Evolutionary conservation across 1,140 invertebrate species (phyloP).

Genomic region (Ceratosolen fusciceps): DNA sequence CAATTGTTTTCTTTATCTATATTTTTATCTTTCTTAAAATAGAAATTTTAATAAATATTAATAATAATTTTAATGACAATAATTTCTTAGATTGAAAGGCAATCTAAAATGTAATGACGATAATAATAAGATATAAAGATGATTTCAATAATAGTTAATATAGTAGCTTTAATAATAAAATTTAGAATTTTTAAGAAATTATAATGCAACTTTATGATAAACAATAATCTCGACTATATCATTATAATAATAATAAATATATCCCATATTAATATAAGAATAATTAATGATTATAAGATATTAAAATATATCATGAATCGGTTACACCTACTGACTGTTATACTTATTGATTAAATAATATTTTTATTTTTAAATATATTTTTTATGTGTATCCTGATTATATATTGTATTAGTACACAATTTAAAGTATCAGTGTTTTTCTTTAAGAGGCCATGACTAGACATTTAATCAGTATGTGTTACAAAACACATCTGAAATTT

Average conservation of each 20-base stretch:
- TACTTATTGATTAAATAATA: constrained; percentile 50
- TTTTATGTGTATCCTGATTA: constrained; percentile 50
- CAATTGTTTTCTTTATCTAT: constrained; percentile 46
- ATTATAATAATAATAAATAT: constrained; percentile 41
- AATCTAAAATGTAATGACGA: constrained; percentile 40
- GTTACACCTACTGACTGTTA: constrained; percentile 45
- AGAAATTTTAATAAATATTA: constrained; percentile 59
- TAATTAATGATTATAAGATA: constrained; percentile 47
- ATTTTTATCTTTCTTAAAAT: constrained; percentile 36
- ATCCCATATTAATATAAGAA: constrained; percentile 46
- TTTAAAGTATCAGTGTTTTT: constrained; percentile 60
- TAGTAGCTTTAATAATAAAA: constrained; percentile 49
- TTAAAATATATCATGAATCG: constrained; percentile 45
- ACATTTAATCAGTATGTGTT: constrained; percentile 67
- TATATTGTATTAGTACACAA: constrained; percentile 33
- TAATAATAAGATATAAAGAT: constrained; percentile 32
- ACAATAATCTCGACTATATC: constrained; percentile 32
- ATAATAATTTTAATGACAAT: constrained; percentile 54
- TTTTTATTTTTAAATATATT: constrained; percentile 43
- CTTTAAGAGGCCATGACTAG: constrained; percentile 71
- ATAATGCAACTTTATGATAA: constrained; percentile 37
- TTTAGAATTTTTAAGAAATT: constrained; percentile 40
- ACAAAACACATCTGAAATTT: constrained; percentile 66
- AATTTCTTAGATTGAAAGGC: no score
- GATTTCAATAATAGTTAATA: constrained; percentile 54